Evolutionary conservation across 1,140 invertebrate genomes (phyloP), one percentile per base, ranked within the genome.

Genomic region (Tachypleus tridentatus): DNA sequence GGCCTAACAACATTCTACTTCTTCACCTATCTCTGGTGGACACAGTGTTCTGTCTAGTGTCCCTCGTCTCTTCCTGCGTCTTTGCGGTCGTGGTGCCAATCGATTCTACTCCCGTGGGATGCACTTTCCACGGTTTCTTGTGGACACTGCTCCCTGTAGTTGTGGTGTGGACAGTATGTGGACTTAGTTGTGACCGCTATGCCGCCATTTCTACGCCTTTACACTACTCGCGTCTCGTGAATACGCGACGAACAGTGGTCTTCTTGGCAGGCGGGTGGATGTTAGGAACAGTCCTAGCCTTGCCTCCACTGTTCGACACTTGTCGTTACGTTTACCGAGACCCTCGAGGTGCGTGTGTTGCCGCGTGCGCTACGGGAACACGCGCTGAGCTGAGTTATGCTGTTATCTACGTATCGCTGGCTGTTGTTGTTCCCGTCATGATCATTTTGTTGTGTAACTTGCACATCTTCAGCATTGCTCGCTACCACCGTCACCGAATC

Each of bases 401-500:
- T 48, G 73, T 81, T 54, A 64, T 84, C 8, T 88, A 88, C 74
- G 82, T 83, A 4, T 72, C 81, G 3, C 69, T 87, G 9, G 85
- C 85, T 4, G 73, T 89, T n/a, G 73, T 85, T 0, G 71, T 89
- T 49, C 88, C 88, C 4, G 82, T 83, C 0, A 74, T 82, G 8
- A 76, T 89, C 10, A 84, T 89, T 29, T 80, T 87, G 3, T 78
- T 83, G 48, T 88, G 86, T 74, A 90, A 88, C 73, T 74, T 66
- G 7, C 67, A 72, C 51, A 86, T 89, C 29, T 78, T 89, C 57
- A 83, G 87, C 68, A 90, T 90, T 66, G 88, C 87, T 0, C 80
- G 87, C 1, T 87, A 88, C 72, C 88, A 91, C 73, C 80, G 87
- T 4, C 87, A 90, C 74, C 81, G 88, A 50, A 91, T 91, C 62